Percentiles rank a stretch among this genome's conserved stretches.
Evolutionary conservation across 1,140 invertebrate genomes (phyloP).

Genomic region (Micrasema longulum): DNA sequence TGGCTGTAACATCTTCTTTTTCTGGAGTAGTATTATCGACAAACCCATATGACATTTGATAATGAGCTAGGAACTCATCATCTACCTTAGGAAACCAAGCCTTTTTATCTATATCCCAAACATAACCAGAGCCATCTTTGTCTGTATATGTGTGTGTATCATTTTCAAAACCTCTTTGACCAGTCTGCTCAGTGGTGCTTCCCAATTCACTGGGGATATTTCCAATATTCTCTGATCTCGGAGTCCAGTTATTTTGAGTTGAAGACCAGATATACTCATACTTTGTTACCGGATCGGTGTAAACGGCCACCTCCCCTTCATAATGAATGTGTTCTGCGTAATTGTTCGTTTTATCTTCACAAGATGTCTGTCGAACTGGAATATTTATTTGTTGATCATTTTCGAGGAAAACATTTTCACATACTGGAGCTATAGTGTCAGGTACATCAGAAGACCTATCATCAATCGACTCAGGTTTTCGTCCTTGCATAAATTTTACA

Average conservation of each 20-base stretch:
- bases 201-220: conserved; percentile 58
- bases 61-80: conserved; percentile 95
- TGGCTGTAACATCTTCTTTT: conserved; percentile 8
- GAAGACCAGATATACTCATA: conserved; percentile 77
- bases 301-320: conserved; percentile 77
- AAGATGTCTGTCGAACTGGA: neutral
- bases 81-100: conserved; percentile 98
- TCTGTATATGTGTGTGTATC: conserved; percentile 87
- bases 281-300: conserved; percentile 77
- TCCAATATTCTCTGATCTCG: conserved; percentile 59
- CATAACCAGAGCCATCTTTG: conserved; percentile 88
- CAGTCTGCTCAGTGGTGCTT: conserved; percentile 56
- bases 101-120: conserved; percentile 91
- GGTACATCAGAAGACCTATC: neutral
- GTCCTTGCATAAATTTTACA: neutral
- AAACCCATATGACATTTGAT: conserved; percentile 96
- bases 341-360: conserved; percentile 2
- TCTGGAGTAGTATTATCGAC: conserved; percentile 67
- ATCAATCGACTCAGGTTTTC: neutral
- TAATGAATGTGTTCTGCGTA: conserved; percentile 65
- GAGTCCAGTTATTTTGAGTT: conserved; percentile 73
- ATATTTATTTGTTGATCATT: no score
- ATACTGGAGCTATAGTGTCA: no score
- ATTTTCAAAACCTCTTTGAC: conserved; percentile 75
- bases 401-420: no score